Percentiles rank a stretch among this genome's conserved stretches.
Conservation (phyloP, 2,888 invertebrate genomes). For the Apodemia duryi region DNA sequence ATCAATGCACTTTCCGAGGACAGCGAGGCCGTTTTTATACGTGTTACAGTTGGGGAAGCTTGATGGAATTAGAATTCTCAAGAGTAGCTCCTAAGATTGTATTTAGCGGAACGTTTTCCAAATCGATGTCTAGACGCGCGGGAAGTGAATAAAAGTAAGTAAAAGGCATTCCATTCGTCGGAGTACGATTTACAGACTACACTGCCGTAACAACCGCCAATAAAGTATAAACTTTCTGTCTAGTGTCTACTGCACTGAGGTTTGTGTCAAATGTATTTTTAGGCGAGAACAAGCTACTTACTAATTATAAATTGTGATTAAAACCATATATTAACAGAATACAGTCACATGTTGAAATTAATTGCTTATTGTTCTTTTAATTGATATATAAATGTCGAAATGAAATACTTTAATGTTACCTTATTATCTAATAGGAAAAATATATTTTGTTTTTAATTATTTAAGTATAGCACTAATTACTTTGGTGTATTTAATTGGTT, state of each 20-base stretch:
- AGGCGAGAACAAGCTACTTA: conserved; percentile 25
- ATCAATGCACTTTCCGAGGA: conserved; percentile 79
- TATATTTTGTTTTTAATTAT: too few species aligned
- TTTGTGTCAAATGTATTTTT: conserved; percentile 29
- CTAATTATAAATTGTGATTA: conserved; percentile 34
- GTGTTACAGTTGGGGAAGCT: conserved; percentile 48
- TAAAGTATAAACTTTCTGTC: conserved; percentile 24
- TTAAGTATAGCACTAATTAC: too few species aligned
- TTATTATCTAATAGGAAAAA: too few species aligned
- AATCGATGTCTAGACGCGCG: conserved; percentile 62
- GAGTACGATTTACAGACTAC: conserved; percentile 35
- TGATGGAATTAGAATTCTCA: conserved; percentile 57
- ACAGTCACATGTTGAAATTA: background rate
- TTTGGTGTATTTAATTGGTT: too few species aligned
- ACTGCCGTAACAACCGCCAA: conserved; percentile 22
- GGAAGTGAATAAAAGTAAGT: conserved; percentile 62
- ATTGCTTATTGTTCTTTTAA: background rate
- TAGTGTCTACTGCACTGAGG: conserved; percentile 11
- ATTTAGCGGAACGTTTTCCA: conserved; percentile 38
- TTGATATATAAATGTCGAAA: too few species aligned
- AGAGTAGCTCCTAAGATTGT: conserved; percentile 47
- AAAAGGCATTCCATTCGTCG: conserved; percentile 53
- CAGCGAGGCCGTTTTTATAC: conserved; percentile 72
- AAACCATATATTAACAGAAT: conserved; percentile 30
- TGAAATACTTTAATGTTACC: too few species aligned